phyloP scores from a whole-genome alignment of 2,113 vertebrate species.

The Ophthalmolycus amberensis region DNA sequence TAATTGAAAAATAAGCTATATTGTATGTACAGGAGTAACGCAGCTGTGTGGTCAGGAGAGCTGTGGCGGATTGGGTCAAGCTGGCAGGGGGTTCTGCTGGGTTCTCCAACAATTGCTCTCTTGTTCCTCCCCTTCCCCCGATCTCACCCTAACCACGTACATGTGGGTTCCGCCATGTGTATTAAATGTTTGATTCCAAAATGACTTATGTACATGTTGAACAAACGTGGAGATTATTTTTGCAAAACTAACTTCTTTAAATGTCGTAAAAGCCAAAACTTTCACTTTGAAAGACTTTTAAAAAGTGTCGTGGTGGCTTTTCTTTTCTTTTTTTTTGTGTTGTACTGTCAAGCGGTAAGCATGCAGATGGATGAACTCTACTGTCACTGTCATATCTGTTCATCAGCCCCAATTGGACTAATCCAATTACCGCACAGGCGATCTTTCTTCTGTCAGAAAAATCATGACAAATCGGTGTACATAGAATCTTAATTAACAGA shows the following conservation, averaged over 20 bases:
- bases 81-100: constrained; percentile 60
- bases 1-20: constrained; percentile 87
- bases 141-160: constrained; percentile 31
- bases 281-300: constrained; percentile 25
- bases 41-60: constrained; percentile 73
- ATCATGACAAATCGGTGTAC: constrained; percentile 70
- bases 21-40: constrained; percentile 83
- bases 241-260: constrained; percentile 54
- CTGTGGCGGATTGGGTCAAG: constrained; percentile 65
- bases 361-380: constrained; percentile 71
- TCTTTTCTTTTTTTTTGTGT: constrained; percentile 28
- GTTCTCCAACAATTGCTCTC: constrained; percentile 40
- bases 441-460: constrained; percentile 76
- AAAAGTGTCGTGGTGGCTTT: constrained; percentile 41
- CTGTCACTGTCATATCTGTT: constrained; percentile 71
- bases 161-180: constrained; percentile 50
- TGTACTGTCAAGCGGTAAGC: constrained; percentile 60
- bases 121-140: constrained; percentile 44
- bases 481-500: constrained; percentile 71
- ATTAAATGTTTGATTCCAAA: constrained; percentile 50
- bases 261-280: constrained; percentile 43
- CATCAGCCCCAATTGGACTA: constrained; percentile 67
- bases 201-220: constrained; percentile 70
- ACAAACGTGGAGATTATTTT: constrained; percentile 60
- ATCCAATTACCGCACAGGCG: constrained; percentile 74